A percentile compares a stretch with the other conserved stretches of the same genome.
phyloP scores from a whole-genome alignment of 2,113 vertebrate species.

The Camelus dromedarius region DNA sequence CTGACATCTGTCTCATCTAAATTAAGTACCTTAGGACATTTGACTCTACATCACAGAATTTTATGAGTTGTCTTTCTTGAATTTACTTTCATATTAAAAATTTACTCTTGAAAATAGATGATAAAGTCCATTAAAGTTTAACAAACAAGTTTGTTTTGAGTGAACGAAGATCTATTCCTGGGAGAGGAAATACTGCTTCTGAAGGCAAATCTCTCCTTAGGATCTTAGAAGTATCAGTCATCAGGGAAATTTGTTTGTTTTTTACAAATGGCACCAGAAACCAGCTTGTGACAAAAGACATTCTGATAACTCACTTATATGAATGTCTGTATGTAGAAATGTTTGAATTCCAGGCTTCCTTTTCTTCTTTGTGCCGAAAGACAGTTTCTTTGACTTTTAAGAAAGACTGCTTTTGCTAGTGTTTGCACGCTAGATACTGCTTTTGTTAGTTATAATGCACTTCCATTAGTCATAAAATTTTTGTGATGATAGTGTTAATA shows the following conservation, averaged over 20 bases:
- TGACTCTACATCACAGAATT: not conserved
- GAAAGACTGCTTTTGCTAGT: not conserved
- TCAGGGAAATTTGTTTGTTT: not conserved
- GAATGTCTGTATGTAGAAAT: not conserved
- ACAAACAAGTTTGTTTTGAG: not conserved
- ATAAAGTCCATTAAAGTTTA: not conserved
- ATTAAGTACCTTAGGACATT: not conserved
- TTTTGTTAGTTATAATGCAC: not conserved
- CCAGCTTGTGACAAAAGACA: not conserved
- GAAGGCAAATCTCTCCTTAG: not conserved
- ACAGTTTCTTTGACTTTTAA: not conserved
- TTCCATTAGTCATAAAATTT: not conserved
- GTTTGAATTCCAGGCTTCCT: not conserved
- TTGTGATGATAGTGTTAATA: not conserved
- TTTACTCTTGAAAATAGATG: not conserved
- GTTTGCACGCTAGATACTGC: not conserved
- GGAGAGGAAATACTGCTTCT: not conserved
- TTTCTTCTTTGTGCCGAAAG: not conserved
- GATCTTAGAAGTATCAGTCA: not conserved
- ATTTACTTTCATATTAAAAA: slow-evolving; percentile 4
- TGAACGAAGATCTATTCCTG: not conserved
- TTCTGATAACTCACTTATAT: not conserved
- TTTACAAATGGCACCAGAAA: not conserved
- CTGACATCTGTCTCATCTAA: not conserved
- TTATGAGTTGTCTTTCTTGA: not conserved